phyloP scores from a whole-genome alignment of 2,797 vertebrate species.

The Phalloptychus januarius region DNA sequence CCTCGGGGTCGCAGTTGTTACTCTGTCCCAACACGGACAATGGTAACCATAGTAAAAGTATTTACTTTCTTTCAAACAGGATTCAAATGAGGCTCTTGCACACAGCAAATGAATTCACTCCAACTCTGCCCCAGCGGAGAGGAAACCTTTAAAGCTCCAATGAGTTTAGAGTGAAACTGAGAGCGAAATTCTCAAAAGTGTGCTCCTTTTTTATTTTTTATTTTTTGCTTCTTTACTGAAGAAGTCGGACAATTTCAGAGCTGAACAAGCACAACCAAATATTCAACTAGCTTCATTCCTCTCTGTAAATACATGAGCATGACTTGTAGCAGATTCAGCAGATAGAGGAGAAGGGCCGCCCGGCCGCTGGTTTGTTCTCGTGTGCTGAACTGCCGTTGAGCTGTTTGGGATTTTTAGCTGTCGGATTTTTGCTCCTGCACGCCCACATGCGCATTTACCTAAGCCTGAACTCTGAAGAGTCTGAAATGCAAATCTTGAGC shows the following conservation, averaged over 20 bases:
- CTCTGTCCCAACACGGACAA: slow-evolving; percentile 42
- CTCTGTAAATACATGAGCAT: slow-evolving; percentile 33
- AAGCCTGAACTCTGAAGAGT: slow-evolving; percentile 43
- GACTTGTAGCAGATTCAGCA: slow-evolving; percentile 27
- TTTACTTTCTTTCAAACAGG: slow-evolving; percentile 64
- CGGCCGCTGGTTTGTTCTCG: slow-evolving; percentile 35
- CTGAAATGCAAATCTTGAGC: slow-evolving; percentile 58
- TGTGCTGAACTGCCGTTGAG: slow-evolving; percentile 38
- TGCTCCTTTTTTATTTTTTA: neutral
- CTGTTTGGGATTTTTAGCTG: slow-evolving; percentile 49
- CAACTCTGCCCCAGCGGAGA: slow-evolving; percentile 19
- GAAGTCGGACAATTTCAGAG: slow-evolving; percentile 45
- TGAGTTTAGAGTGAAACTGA: slow-evolving; percentile 24
- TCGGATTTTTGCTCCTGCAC: slow-evolving; percentile 33
- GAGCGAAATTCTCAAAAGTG: slow-evolving; percentile 29
- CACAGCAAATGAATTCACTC: slow-evolving; percentile 44
- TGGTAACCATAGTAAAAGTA: slow-evolving; percentile 66
- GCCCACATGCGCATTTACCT: slow-evolving; percentile 32
- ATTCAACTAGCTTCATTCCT: slow-evolving; percentile 30
- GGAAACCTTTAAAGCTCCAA: slow-evolving; percentile 31
- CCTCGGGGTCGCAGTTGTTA: slow-evolving; percentile 34
- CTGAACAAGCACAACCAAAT: slow-evolving; percentile 34
- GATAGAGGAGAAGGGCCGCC: slow-evolving; percentile 21
- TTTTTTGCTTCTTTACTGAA: slow-evolving; percentile 10
- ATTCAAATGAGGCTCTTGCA: slow-evolving; percentile 61